Evolutionary conservation across 1,140 invertebrate genomes (phyloP), one percentile per base, ranked within the genome.

Genomic region (Bilobella aurantiaca): DNA sequence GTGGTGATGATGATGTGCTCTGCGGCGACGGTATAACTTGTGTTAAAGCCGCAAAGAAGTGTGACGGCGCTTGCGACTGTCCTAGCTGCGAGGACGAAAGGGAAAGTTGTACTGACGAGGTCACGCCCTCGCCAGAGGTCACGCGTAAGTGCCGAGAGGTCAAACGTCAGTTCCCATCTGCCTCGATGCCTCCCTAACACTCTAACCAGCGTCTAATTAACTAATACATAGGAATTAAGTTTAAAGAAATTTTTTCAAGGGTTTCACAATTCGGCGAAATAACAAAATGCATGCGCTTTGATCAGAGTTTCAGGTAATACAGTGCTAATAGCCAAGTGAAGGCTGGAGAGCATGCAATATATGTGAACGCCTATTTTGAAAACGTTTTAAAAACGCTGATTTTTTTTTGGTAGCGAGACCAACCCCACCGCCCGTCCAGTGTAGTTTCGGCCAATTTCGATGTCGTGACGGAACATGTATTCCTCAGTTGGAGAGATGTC

Each of bases 401-500:
- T 53, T 53, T 53, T 53, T 23, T 16, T 53, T 23, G n/a, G n/a
- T 23, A 53, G 49, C 49, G 12, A 12, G 49, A 53, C 49, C 49
- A 5, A 53, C 49, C 3, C 49, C 49, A 53, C 12, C 49, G 12
- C 49, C 49, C 23, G 49, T 23, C 23, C 49, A 53, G 25, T 70
- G 65, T 68, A 28, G 56, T 25, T 37, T 64, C 1, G 60, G 56
- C 30, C 67, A 75, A 37, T 73, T 74, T 65, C 65, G 63, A 32
- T 75, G 73, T 69, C 46, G 53, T 37, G 72, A 69, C 37, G 63
- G 63, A 14, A 46, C 31, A 1, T 64, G 63, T 46, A 59, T 64
- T 42, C 0, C 56, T 21, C 34, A 58, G n/a, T 30, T 27, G 14
- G 8, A 37, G 27, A 34, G 37, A 42, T 64, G 63, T 29, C n/a